A percentile compares a stretch with the other conserved stretches of the same genome.
Evolutionary conservation across 2,888 invertebrate genomes (phyloP).

Genomic region (Shargacucullia verbasci): DNA sequence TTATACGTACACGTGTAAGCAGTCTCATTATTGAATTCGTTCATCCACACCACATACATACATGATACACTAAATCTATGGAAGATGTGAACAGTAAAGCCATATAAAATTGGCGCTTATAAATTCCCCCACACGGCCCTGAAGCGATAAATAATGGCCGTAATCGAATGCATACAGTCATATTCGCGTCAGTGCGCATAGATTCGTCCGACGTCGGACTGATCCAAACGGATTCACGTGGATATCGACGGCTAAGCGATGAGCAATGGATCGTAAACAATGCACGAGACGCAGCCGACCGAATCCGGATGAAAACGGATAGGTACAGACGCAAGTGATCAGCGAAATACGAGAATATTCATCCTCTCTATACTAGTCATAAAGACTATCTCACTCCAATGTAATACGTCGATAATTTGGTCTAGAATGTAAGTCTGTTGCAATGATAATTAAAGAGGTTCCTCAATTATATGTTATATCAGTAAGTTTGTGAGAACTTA

Average conservation of each 20-base stretch:
- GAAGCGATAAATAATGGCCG: conserved; percentile 25
- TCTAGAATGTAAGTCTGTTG: not conserved
- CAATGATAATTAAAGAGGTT: not conserved
- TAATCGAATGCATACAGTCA: conserved; percentile 27
- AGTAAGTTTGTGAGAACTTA: too few species aligned
- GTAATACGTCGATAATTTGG: not conserved
- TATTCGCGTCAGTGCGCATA: conserved; percentile 17
- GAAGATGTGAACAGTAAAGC: not conserved
- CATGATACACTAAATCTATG: too few species aligned
- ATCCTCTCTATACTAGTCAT: not conserved
- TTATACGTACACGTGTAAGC: conserved; percentile 6
- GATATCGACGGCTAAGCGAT: conserved; percentile 15
- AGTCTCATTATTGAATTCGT: not conserved
- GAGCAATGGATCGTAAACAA: conserved; percentile 34
- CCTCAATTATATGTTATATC: conserved; percentile 33
- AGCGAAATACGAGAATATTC: conserved; percentile 1
- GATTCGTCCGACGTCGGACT: conserved; percentile 11
- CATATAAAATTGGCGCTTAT: not conserved
- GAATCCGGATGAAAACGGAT: conserved; percentile 5
- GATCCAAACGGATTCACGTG: conserved; percentile 13
- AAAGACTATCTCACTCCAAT: not conserved
- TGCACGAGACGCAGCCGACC: conserved; percentile 23
- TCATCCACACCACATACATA: not conserved
- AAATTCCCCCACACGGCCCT: conserved; percentile 12
- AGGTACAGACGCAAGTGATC: conserved; percentile 6